phyloP scores from a whole-genome alignment of 2,113 vertebrate genomes.

The Panurus biarmicus region DNA sequence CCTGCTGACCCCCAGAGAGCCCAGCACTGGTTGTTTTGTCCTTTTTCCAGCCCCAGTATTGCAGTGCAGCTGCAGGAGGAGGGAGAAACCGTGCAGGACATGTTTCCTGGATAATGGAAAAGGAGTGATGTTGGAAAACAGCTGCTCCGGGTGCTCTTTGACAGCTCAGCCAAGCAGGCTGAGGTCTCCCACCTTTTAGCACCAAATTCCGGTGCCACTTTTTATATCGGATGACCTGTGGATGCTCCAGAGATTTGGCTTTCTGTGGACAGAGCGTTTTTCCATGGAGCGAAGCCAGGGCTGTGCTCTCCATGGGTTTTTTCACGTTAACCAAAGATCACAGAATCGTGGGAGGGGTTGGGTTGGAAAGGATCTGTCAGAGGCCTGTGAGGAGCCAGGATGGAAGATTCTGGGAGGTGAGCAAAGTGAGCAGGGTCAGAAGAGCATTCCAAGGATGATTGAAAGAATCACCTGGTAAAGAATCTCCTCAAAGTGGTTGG shows the following conservation, averaged over 20 bases:
- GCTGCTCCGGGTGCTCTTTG: not conserved
- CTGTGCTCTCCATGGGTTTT: not conserved
- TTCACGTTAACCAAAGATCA: not conserved
- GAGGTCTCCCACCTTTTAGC: not conserved
- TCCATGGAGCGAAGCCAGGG: not conserved
- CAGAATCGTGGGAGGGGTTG: not conserved
- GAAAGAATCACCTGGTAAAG: not conserved
- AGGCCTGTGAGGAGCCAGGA: not conserved
- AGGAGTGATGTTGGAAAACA: not conserved
- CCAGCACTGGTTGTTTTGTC: too few relatives aligned
- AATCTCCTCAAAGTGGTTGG: not conserved
- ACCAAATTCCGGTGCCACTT: accelerated
- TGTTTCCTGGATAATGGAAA: not conserved
- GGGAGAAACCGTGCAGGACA: not conserved
- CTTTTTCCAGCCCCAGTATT: accelerated
- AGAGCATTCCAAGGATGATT: not conserved
- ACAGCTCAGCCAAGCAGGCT: not conserved
- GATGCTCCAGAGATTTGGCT: not conserved
- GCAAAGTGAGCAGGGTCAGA: not conserved
- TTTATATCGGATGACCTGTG: not conserved
- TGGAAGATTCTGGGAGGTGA: not conserved
- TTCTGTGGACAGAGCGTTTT: not conserved
- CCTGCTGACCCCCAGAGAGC: not conserved
- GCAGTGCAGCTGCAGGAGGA: not conserved
- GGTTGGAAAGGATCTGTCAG: not conserved